Percentiles rank a stretch among this genome's conserved stretches.
Evolutionary conservation across 2,888 invertebrate species (phyloP).

Genomic region (Trissolcus brochymenae): DNA sequence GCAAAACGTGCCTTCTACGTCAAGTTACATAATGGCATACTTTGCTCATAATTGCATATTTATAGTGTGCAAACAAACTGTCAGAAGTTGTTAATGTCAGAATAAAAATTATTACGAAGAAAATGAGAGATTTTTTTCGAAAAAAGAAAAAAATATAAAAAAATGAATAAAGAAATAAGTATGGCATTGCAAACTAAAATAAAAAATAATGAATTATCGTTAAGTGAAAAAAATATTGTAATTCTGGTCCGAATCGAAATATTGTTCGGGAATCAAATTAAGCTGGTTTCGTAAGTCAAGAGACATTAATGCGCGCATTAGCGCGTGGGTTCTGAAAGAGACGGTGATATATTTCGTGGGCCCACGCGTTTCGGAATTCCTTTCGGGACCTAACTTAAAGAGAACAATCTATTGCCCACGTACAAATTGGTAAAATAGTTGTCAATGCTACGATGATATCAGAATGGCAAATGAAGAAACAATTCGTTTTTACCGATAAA

Average conservation of each 20-base stretch:
- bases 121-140: too few relatives aligned
- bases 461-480: constrained; percentile 43
- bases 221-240: not conserved
- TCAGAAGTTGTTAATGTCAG: constrained; percentile 9
- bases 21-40: constrained; percentile 12
- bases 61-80: constrained; percentile 16
- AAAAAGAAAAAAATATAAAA: too few relatives aligned
- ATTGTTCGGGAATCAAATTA: constrained; percentile 33
- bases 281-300: constrained; percentile 52
- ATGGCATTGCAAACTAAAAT: too few relatives aligned
- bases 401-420: constrained; percentile 67
- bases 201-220: too few relatives aligned
- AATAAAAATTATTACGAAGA: not conserved
- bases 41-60: constrained; percentile 26
- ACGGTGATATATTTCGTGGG: constrained; percentile 60
- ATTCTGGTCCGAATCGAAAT: constrained; percentile 20
- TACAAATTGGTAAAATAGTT: constrained; percentile 58
- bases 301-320: constrained; percentile 55
- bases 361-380: constrained; percentile 63
- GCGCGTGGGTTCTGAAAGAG: constrained; percentile 53
- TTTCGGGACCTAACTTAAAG: constrained; percentile 60
- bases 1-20: too few relatives aligned
- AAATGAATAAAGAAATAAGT: too few relatives aligned
- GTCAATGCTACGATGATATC: constrained; percentile 58
- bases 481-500: not conserved